Base-by-base conservation (phyloP, 53 echinoderm and acorn worm species). In the Henricia sp. region DNA sequence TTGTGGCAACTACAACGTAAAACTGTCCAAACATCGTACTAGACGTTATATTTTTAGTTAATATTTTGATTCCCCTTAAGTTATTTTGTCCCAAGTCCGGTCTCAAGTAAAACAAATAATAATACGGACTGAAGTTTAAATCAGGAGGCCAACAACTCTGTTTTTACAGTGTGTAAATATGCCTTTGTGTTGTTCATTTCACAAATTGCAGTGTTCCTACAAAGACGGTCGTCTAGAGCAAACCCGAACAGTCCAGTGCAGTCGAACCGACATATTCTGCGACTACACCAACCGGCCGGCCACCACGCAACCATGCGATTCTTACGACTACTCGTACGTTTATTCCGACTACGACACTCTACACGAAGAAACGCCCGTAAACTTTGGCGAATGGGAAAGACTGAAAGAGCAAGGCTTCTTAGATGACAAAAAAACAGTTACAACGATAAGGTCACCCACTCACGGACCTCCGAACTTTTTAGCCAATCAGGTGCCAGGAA, bases 151-250 rank as follows among this genome's bases (percentile, higher is more conserved):
- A n/a, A n/a, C n/a, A n/a, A n/a, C n/a, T n/a, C n/a, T n/a, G n/a
- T n/a, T n/a, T n/a, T n/a, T n/a, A n/a, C n/a, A n/a, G n/a, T n/a
- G n/a, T n/a, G n/a, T n/a, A n/a, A n/a, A n/a, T n/a, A n/a, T n/a
- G n/a, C n/a, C n/a, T n/a, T n/a, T n/a, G n/a, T n/a, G n/a, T n/a
- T n/a, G n/a, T n/a, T n/a, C n/a, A n/a, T n/a, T n/a, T n/a, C n/a
- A n/a, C n/a, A n/a, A n/a, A n/a, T n/a, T 78, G 14, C 59, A 95
- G 95, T 95, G 95, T 73, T 89, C 90, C 14, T 84, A 51, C 12
- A 72, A 80, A 5, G 90, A 88, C 52, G 95, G 95, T 14, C 69
- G 82, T n/a, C 85, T 90, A 1, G 72, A 71, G 43, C 95, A 95
- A 43, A 78, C 66, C 12, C 43, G 95, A 29, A 64, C 63, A 3